Evolutionary conservation across 2,888 invertebrate genomes (phyloP).

Genomic region (Melipona beecheii): DNA sequence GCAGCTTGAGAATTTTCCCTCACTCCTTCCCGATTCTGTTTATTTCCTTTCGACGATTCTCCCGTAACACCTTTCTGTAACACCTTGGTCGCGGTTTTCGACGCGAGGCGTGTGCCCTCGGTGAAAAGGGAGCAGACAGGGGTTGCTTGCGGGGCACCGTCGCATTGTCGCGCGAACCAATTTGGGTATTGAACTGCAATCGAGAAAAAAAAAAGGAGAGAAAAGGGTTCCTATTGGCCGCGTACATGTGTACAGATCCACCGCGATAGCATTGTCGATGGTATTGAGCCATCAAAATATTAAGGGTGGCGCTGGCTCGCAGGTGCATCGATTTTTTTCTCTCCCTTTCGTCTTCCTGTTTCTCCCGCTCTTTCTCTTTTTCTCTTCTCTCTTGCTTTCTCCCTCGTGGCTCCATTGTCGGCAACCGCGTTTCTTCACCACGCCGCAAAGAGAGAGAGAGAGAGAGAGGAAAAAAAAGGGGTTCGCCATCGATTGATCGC

Average conservation of each 20-base stretch:
- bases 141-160: slow-evolving; percentile 50
- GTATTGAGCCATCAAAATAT: slow-evolving; percentile 84
- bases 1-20: slow-evolving; percentile 9
- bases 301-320: slow-evolving; percentile 73
- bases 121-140: slow-evolving; percentile 46
- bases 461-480: slow-evolving; percentile 55
- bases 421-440: slow-evolving; percentile 63
- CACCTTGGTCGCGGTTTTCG: slow-evolving; percentile 73
- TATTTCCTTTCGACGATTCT: slow-evolving; percentile 59
- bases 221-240: slow-evolving; percentile 62
- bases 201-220: slow-evolving; percentile 59
- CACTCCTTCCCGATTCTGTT: slow-evolving; percentile 57
- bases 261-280: slow-evolving; percentile 80
- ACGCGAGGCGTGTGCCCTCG: slow-evolving; percentile 57
- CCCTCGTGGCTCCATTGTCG: slow-evolving; percentile 55
- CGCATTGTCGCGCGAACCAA: slow-evolving; percentile 78
- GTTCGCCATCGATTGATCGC: slow-evolving; percentile 63
- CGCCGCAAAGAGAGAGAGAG: slow-evolving; percentile 24
- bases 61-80: slow-evolving; percentile 77
- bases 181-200: slow-evolving; percentile 83
- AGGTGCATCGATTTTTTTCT: slow-evolving; percentile 68
- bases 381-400: neutral
- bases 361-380: neutral
- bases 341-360: slow-evolving; percentile 13
- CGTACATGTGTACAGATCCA: slow-evolving; percentile 53